Conservation (phyloP, 2,113 vertebrate species). For the Istiophorus platypterus region DNA sequence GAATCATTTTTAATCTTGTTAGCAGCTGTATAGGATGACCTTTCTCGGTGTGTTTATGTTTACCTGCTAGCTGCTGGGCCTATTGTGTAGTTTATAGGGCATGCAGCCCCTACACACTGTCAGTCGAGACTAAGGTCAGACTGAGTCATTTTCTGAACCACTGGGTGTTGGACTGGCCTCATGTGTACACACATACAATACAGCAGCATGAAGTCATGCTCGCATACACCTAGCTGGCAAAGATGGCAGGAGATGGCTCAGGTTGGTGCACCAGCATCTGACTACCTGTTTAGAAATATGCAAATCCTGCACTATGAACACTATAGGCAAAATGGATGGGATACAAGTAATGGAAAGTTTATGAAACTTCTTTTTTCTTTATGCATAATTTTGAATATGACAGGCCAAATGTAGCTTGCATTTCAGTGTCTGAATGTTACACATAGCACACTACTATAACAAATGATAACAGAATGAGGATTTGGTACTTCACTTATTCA, state of each 20-base stretch:
- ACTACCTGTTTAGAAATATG: constrained; percentile 2
- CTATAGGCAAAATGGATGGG: neutral
- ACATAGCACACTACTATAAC: neutral
- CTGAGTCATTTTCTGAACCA: constrained; percentile 73
- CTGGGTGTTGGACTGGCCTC: constrained; percentile 54
- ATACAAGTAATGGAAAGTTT: neutral
- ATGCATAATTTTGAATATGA: neutral
- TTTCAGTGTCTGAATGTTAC: neutral
- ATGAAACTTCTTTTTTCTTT: neutral
- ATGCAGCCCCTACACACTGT: constrained; percentile 59
- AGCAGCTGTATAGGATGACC: constrained; percentile 79
- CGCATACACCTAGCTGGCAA: neutral
- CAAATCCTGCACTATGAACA: neutral
- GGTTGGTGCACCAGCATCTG: neutral
- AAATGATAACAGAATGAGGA: neutral
- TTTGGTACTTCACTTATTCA: no score
- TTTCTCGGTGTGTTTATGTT: constrained; percentile 76
- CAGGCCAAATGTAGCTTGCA: neutral
- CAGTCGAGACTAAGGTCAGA: constrained; percentile 71
- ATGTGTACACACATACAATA: constrained; percentile 30
- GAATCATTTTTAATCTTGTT: constrained; percentile 85
- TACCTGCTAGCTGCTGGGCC: constrained; percentile 71
- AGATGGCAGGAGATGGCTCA: neutral
- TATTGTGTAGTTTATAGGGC: constrained; percentile 76
- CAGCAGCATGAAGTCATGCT: constrained; percentile 6